These are phyloP conservation scores for Rhynchomys soricoides DNA, from an alignment of 2,113 vertebrate species.

Conservation along the genomic window DNA sequence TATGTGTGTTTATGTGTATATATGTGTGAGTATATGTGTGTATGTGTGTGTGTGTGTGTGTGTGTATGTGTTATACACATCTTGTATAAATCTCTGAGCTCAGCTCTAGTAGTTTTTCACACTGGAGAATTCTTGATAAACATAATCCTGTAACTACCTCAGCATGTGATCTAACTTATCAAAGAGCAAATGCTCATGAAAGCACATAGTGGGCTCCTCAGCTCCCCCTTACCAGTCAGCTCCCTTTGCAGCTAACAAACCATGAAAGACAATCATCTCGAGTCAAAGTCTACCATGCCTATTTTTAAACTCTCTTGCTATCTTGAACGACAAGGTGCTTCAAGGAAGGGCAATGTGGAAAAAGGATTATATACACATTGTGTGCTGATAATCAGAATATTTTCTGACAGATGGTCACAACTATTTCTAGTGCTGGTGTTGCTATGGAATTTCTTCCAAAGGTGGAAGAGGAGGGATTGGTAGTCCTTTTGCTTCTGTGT, in stretches of 20 bases:
- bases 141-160: conserved; percentile 85
- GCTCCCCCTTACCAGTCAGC: conserved; percentile 75
- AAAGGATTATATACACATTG: neutral
- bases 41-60: neutral
- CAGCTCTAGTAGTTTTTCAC: conserved; percentile 81
- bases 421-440: conserved; percentile 39
- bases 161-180: conserved; percentile 87
- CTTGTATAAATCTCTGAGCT: conserved; percentile 78
- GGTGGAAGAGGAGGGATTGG: neutral
- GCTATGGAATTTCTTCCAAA: conserved; percentile 37
- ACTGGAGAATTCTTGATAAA: conserved; percentile 84
- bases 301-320: conserved; percentile 82
- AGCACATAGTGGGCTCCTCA: conserved; percentile 69
- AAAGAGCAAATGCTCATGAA: conserved; percentile 86
- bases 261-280: conserved; percentile 75
- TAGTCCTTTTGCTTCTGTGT: neutral
- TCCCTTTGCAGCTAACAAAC: conserved; percentile 82
- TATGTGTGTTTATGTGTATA: neutral
- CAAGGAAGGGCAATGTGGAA: conserved; percentile 52
- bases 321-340: conserved; percentile 73
- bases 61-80: neutral
- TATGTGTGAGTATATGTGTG: neutral
- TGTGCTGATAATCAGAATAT: conserved; percentile 41
- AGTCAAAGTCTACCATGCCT: conserved; percentile 77
- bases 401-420: conserved; percentile 38